Evolutionary conservation across 2,888 invertebrate species (phyloP).

Genomic region (Lottia scabra): DNA sequence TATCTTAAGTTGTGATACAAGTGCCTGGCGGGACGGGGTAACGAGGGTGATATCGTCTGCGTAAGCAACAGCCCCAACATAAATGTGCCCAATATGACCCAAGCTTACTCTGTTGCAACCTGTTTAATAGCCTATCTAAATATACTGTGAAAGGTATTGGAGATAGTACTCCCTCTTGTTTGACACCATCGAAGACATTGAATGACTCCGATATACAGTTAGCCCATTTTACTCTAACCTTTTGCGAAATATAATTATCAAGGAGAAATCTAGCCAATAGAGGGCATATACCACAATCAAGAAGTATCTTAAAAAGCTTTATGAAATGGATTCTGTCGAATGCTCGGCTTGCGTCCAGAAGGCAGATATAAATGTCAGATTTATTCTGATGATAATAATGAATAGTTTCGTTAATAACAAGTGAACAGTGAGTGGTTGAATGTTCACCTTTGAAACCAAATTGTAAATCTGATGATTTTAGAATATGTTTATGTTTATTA

Average conservation of each 20-base stretch:
- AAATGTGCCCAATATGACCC: constrained; percentile 12
- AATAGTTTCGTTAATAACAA: background rate
- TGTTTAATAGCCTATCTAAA: constrained; percentile 14
- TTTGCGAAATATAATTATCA: background rate
- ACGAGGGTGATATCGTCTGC: constrained; percentile 23
- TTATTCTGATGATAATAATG: background rate
- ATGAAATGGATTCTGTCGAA: background rate
- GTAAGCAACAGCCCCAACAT: constrained; percentile 18
- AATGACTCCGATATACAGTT: constrained; percentile 7
- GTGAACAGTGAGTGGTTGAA: background rate
- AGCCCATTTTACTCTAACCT: background rate
- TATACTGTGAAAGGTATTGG: constrained; percentile 13
- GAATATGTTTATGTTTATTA: background rate
- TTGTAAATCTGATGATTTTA: background rate
- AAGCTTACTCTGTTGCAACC: constrained; percentile 7
- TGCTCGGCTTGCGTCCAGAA: background rate
- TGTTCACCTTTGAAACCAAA: background rate
- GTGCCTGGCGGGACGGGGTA: too few relatives aligned
- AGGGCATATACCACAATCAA: background rate
- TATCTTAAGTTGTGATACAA: background rate
- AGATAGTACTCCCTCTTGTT: constrained; percentile 18
- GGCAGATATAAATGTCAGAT: background rate
- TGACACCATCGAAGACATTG: constrained; percentile 8
- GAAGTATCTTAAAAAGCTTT: background rate
- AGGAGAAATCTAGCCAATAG: background rate